These are phyloP conservation scores for Tethea ocularis DNA, from an alignment of 2,888 invertebrate species.

Conservation along the genomic window DNA sequence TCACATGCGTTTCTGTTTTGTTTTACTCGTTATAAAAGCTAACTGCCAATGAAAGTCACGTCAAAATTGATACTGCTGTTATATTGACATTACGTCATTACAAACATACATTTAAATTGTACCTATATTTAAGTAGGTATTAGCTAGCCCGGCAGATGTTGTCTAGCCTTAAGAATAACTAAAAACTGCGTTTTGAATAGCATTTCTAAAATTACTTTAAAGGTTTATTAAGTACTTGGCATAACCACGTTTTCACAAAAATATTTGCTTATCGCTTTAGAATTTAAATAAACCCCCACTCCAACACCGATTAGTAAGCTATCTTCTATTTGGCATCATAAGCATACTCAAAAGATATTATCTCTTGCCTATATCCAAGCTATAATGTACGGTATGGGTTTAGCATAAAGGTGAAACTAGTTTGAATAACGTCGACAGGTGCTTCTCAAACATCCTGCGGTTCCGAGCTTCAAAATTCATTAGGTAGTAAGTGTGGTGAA, in stretches of 20 bases:
- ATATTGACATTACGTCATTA: no score
- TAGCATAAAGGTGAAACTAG: not conserved
- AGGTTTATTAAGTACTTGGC: not conserved
- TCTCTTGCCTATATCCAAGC: not conserved
- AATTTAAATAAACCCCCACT: not conserved
- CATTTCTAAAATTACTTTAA: not conserved
- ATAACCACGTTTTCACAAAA: not conserved
- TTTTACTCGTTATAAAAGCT: no score
- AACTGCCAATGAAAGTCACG: no score
- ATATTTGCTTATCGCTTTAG: not conserved
- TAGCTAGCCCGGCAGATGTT: no score
- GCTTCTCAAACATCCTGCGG: constrained; percentile 27
- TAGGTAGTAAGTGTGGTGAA: constrained; percentile 36
- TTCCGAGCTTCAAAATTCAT: constrained; percentile 39
- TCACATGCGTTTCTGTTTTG: no score
- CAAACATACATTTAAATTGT: no score
- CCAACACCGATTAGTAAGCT: not conserved
- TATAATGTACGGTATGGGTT: constrained; percentile 6
- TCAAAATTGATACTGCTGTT: no score
- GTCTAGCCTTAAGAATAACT: no score
- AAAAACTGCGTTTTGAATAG: no score
- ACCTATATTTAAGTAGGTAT: no score
- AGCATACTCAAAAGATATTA: not conserved
- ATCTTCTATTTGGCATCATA: not conserved
- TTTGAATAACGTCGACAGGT: not conserved